Conservation (phyloP, 2,113 vertebrate genomes). For the Sebastes fasciatus region DNA sequence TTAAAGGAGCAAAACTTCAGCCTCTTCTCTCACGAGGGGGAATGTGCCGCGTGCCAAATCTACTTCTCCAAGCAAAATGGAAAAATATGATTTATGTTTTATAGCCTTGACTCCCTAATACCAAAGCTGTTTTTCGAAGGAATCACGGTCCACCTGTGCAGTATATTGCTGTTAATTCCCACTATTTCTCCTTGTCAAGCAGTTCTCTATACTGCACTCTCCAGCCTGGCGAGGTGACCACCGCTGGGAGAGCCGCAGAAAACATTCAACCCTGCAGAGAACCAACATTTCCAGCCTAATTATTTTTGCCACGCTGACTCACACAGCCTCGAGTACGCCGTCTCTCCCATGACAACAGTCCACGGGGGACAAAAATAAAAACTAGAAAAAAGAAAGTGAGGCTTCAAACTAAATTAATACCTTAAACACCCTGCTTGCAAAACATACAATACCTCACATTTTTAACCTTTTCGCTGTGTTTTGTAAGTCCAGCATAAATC, state of each 20-base stretch:
- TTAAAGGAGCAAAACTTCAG: conserved; percentile 10
- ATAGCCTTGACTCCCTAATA: conserved; percentile 32
- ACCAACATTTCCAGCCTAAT: conserved; percentile 35
- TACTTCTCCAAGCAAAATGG: background rate
- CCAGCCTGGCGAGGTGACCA: background rate
- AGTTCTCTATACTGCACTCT: background rate
- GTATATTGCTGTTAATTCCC: conserved; percentile 5
- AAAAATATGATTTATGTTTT: conserved; percentile 28
- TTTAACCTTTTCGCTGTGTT: background rate
- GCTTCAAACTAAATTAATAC: background rate
- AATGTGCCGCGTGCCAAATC: background rate
- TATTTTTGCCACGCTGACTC: conserved; percentile 19
- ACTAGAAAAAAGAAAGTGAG: background rate
- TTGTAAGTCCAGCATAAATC: background rate
- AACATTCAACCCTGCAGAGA: conserved; percentile 22
- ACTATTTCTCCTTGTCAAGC: background rate
- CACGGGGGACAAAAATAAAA: background rate
- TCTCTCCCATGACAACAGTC: conserved; percentile 16
- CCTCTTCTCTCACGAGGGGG: background rate
- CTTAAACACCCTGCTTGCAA: background rate
- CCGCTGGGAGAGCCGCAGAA: background rate
- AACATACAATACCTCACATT: background rate
- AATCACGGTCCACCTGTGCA: background rate
- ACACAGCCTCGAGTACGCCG: background rate
- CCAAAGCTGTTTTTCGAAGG: conserved; percentile 4